These are phyloP conservation scores for Aeoliscus strigatus DNA, from an alignment of 2,797 vertebrate genomes.

Conservation along the genomic window DNA sequence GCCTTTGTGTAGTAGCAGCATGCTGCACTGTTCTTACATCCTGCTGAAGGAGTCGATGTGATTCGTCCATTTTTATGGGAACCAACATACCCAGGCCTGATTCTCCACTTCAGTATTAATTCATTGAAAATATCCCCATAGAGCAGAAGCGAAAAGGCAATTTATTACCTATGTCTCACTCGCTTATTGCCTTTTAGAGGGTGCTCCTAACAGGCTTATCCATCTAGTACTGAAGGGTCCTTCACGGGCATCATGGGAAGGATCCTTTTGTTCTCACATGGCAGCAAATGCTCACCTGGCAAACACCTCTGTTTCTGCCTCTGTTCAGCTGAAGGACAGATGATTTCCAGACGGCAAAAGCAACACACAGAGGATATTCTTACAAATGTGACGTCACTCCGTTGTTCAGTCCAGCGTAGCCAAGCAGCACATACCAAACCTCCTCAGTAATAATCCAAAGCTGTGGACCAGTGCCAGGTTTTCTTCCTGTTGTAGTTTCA, in stretches of 20 bases:
- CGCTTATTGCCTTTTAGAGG: constrained; percentile 65
- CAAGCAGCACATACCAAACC: constrained; percentile 59
- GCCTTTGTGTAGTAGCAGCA: constrained; percentile 53
- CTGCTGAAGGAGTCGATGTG: constrained; percentile 71
- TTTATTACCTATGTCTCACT: constrained; percentile 62
- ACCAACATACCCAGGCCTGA: constrained; percentile 55
- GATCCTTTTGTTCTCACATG: constrained; percentile 49
- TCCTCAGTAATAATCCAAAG: constrained; percentile 54
- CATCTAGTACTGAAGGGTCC: constrained; percentile 59
- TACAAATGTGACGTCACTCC: constrained; percentile 45
- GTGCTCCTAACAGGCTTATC: constrained; percentile 67
- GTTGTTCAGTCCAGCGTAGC: constrained; percentile 24
- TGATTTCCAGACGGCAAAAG: constrained; percentile 18
- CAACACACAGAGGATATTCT: constrained; percentile 24
- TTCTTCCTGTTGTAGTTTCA: constrained; percentile 45
- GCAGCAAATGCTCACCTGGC: constrained; percentile 25
- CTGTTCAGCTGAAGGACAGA: constrained; percentile 11
- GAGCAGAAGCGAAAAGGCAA: constrained; percentile 53
- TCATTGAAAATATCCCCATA: constrained; percentile 64
- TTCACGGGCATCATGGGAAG: constrained; percentile 42
- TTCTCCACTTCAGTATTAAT: constrained; percentile 68
- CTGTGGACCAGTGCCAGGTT: constrained; percentile 43
- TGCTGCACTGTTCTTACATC: constrained; percentile 68
- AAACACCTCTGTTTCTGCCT: constrained; percentile 3
- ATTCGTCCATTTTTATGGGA: constrained; percentile 75